Percentiles rank a stretch among this genome's conserved stretches.
phyloP scores from a whole-genome alignment of 2,797 vertebrate species.

The Sebastes paucispinis region DNA sequence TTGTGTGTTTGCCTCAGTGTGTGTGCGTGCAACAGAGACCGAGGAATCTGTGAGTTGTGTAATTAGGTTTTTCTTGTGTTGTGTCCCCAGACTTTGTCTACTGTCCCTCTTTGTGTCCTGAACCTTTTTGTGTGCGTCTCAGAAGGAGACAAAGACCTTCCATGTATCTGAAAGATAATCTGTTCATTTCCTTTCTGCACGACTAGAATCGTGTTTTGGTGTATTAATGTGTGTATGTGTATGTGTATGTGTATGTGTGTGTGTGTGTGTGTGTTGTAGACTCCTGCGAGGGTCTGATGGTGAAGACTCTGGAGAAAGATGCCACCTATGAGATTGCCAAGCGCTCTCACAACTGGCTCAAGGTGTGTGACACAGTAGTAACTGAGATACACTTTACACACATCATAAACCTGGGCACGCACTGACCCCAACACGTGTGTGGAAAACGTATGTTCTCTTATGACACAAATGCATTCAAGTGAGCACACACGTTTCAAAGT shows the following conservation, averaged over 20 bases:
- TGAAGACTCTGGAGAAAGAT: constrained; percentile 91
- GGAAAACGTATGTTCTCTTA: not conserved
- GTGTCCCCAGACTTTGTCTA: constrained; percentile 16
- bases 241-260: constrained; percentile 18
- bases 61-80: constrained; percentile 37
- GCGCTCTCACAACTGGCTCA: constrained; percentile 94
- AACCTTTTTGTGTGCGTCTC: constrained; percentile 14
- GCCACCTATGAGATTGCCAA: constrained; percentile 96
- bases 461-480: not conserved
- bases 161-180: constrained; percentile 63
- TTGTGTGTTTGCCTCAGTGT: constrained; percentile 1
- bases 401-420: rapidly evolving
- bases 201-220: constrained; percentile 18
- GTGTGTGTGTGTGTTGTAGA: constrained; percentile 74
- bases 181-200: constrained; percentile 65
- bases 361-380: constrained; percentile 76
- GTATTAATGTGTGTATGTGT: constrained; percentile 33
- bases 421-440: not conserved
- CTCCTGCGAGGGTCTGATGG: constrained; percentile 94
- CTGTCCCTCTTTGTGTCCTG: constrained; percentile 25
- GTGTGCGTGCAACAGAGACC: not conserved
- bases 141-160: constrained; percentile 41
- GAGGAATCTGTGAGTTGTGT: constrained; percentile 41
- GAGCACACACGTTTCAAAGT: not conserved
- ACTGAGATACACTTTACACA: not conserved